Conservation (phyloP, 35 echinoderm and acorn worm genomes). For the Nesometra sesokonis region DNA sequence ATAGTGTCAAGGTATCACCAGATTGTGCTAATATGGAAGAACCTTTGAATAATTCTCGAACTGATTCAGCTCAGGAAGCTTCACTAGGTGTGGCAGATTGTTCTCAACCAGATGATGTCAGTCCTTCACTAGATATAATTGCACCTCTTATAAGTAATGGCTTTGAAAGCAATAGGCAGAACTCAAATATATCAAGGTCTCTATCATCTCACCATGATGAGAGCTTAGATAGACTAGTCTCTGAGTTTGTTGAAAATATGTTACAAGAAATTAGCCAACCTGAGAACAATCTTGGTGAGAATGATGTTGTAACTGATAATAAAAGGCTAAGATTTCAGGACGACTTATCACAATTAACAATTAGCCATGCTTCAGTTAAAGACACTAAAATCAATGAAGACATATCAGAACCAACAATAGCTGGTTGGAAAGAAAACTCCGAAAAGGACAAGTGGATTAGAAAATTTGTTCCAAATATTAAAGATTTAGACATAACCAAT, state of each 20-base stretch:
- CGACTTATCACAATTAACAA: background rate
- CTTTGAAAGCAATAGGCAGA: background rate
- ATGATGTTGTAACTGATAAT: no score
- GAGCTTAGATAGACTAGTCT: background rate
- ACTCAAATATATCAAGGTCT: background rate
- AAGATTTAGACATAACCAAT: slow-evolving; percentile 3
- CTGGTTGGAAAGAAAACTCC: background rate
- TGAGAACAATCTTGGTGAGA: no score
- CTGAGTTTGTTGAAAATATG: background rate
- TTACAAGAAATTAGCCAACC: background rate
- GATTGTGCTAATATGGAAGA: no score
- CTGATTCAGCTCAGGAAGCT: no score
- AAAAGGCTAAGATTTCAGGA: no score
- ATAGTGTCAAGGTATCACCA: background rate
- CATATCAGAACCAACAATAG: background rate
- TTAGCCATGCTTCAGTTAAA: no score
- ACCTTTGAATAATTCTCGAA: no score
- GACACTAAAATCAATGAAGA: background rate
- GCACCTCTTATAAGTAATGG: background rate
- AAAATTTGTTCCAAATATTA: background rate
- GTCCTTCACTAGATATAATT: background rate
- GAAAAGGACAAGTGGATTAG: background rate
- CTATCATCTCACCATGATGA: background rate
- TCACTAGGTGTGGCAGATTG: no score
- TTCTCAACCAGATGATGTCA: background rate